phyloP scores from a whole-genome alignment of 2,888 invertebrate genomes.

The Odontocolon sp. region DNA sequence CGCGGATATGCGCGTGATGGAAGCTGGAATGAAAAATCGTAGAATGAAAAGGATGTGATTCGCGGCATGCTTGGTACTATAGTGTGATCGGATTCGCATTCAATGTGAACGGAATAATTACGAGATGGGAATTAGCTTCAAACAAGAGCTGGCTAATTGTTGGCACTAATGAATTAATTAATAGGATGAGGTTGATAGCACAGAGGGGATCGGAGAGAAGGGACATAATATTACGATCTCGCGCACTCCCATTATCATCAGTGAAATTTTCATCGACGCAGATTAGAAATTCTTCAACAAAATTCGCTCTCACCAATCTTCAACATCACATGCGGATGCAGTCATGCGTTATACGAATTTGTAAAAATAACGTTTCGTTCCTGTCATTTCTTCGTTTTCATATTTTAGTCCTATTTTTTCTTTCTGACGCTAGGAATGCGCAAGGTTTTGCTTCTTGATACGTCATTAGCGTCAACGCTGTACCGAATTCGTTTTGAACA shows the following conservation, averaged over 20 bases:
- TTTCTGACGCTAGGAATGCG: too few relatives aligned
- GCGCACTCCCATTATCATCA: neutral
- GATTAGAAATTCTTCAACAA: conserved; percentile 56
- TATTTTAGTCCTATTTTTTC: too few relatives aligned
- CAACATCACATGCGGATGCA: too few relatives aligned
- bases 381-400: too few relatives aligned
- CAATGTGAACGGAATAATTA: conserved; percentile 71
- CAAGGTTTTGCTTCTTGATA: too few relatives aligned
- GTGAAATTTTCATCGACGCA: conserved; percentile 12
- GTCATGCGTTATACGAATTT: too few relatives aligned
- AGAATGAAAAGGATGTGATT: conserved; percentile 16
- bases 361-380: conserved; percentile 1
- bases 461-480: too few relatives aligned
- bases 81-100: conserved; percentile 62
- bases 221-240: conserved; percentile 39
- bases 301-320: conserved; percentile 36
- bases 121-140: conserved; percentile 67
- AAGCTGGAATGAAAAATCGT: neutral
- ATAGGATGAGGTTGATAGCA: conserved; percentile 62
- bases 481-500: too few relatives aligned
- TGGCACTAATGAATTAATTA: conserved; percentile 72
- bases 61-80: conserved; percentile 25
- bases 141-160: conserved; percentile 70
- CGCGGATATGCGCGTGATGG: neutral
- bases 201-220: conserved; percentile 30